A percentile compares a stretch with the other conserved stretches of the same genome.
These are phyloP conservation scores for Phenganax marumi DNA, from an alignment of 92 coral and sea anemone genomes.

Conservation along the genomic window DNA sequence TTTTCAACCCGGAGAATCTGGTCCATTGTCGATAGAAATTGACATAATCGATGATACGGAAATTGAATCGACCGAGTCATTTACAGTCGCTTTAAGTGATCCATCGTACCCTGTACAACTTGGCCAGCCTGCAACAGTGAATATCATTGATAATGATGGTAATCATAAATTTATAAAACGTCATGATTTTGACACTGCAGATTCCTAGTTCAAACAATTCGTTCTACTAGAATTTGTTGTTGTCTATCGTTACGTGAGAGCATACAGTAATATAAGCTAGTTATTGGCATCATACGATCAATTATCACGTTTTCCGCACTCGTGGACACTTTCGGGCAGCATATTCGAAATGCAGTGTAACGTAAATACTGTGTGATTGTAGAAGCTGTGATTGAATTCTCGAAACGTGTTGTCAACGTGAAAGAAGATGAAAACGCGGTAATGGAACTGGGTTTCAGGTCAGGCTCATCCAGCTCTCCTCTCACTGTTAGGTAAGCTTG, in stretches of 20 bases:
- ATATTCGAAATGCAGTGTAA: neutral
- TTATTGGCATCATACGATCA: no score
- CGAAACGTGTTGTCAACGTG: constrained; percentile 8
- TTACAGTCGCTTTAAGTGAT: neutral
- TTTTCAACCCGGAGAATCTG: constrained; percentile 11
- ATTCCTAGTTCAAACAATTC: no score
- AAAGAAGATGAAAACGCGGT: constrained; percentile 27
- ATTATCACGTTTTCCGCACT: no score
- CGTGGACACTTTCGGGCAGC: neutral
- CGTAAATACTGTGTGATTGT: neutral
- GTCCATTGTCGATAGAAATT: constrained; percentile 9
- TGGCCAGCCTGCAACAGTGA: constrained; percentile 22
- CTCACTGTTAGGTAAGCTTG: constrained; percentile 23
- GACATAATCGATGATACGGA: constrained; percentile 1
- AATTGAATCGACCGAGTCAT: constrained; percentile 4
- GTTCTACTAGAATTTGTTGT: no score
- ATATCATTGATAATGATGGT: constrained; percentile 30
- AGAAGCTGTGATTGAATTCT: constrained; percentile 24
- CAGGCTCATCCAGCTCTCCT: constrained; percentile 21
- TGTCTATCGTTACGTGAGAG: no score
- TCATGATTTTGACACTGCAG: no score
- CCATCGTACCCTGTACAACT: neutral
- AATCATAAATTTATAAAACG: neutral
- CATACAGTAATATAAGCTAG: no score
- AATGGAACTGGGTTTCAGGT: neutral